Evolutionary conservation across 1,140 invertebrate species (phyloP).

Genomic region (Ceratitis capitata): DNA sequence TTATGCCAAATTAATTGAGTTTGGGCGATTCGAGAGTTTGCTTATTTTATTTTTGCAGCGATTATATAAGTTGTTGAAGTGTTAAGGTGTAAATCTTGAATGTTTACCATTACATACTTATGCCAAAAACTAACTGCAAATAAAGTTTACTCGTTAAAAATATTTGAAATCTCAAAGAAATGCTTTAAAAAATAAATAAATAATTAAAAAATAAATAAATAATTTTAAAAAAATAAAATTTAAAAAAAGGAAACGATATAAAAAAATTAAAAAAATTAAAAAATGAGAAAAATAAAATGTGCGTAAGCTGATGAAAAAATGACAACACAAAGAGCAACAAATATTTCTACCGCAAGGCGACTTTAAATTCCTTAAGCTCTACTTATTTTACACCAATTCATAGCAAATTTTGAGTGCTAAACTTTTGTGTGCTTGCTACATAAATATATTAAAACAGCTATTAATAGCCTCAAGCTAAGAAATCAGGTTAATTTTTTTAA

Average conservation of each 20-base stretch:
- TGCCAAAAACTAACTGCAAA: not conserved
- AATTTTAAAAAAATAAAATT: not conserved
- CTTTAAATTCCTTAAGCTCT: not conserved
- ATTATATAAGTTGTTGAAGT: not conserved
- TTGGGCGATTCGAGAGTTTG: not conserved
- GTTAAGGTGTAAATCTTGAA: not conserved
- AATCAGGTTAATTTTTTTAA: not conserved
- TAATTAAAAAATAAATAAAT: not conserved
- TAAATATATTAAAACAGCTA: too few species aligned
- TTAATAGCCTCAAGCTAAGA: not conserved
- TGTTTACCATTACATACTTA: not conserved
- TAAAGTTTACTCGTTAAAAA: not conserved
- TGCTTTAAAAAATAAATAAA: not conserved
- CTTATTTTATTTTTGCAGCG: not conserved
- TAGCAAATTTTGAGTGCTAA: not conserved
- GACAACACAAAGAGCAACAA: too few species aligned
- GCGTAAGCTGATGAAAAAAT: too few species aligned
- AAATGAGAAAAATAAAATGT: too few species aligned
- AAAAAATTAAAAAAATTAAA: not conserved
- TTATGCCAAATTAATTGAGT: not conserved
- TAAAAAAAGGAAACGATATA: not conserved
- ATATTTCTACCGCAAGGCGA: not conserved
- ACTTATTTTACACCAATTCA: not conserved
- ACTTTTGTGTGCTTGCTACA: not conserved
- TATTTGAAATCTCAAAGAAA: not conserved